phyloP scores from a whole-genome alignment of 92 coral and sea anemone species.

The Zoanthus sansibaricus region DNA sequence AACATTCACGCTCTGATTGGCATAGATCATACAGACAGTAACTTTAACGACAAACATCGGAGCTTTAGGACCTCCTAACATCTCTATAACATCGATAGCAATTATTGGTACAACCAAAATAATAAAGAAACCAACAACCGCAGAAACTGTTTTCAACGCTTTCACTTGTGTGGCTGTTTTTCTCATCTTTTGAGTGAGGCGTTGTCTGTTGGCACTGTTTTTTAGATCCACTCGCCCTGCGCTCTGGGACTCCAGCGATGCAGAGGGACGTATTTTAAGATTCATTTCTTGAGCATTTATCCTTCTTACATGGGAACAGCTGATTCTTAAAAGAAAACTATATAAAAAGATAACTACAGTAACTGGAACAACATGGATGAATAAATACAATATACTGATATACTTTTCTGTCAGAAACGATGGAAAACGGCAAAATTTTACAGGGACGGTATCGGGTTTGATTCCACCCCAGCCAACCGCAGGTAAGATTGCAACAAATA shows the following conservation, averaged over 20 bases:
- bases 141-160: conserved; percentile 71
- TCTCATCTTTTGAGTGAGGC: background rate
- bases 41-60: conserved; percentile 52
- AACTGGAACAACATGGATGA: conserved; percentile 73
- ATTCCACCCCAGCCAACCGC: conserved; percentile 67
- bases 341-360: conserved; percentile 60
- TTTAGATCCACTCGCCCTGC: conserved; percentile 1
- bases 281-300: conserved; percentile 72
- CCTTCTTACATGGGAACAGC: conserved; percentile 65
- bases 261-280: conserved; percentile 11
- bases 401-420: conserved; percentile 56
- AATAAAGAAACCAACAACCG: conserved; percentile 76
- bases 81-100: conserved; percentile 68
- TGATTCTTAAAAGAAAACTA: conserved; percentile 75
- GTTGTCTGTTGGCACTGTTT: background rate
- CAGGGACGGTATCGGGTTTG: background rate
- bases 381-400: conserved; percentile 57
- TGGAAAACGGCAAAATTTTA: conserved; percentile 72
- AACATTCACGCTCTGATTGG: conserved; percentile 80
- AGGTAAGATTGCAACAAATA: conserved; percentile 63
- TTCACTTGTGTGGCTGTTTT: conserved; percentile 58
- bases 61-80: conserved; percentile 63
- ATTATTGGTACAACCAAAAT: conserved; percentile 74
- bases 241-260: background rate
- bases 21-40: conserved; percentile 81